A percentile compares a stretch with the other conserved stretches of the same genome.
These are phyloP conservation scores for Pristiophorus japonicus DNA, from an alignment of 2,113 vertebrate species.

Conservation along the genomic window DNA sequence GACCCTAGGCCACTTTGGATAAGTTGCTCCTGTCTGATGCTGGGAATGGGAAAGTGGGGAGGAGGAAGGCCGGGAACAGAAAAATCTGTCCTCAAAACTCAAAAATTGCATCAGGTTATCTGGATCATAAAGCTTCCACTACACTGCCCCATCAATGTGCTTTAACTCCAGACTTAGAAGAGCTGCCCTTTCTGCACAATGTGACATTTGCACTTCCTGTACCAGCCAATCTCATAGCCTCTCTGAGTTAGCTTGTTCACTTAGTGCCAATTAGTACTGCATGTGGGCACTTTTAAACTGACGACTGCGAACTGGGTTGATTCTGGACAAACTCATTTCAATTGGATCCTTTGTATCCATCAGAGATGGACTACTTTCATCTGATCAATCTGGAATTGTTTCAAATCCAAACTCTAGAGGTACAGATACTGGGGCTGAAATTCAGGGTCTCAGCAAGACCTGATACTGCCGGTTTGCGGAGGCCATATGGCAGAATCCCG, in stretches of 20 bases:
- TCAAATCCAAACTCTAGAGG: background rate
- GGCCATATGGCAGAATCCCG: no score
- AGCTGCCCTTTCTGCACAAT: background rate
- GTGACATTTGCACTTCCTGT: background rate
- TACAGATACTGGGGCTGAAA: no score
- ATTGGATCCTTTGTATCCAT: background rate
- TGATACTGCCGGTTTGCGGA: no score
- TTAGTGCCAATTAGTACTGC: background rate
- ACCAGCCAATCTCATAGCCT: no score
- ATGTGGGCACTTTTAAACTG: background rate
- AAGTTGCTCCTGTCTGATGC: background rate
- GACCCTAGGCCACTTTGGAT: background rate
- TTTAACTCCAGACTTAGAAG: background rate
- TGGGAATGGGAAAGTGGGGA: background rate
- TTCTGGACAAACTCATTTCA: background rate
- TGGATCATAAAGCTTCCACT: background rate
- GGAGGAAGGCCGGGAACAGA: background rate
- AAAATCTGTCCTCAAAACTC: background rate
- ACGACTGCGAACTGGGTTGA: background rate
- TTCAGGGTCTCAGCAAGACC: no score
- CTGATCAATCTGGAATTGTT: slow-evolving; percentile 4
- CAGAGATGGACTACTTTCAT: background rate
- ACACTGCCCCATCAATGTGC: background rate
- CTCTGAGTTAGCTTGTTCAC: background rate
- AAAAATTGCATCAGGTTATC: background rate